Conservation (phyloP, 2,113 vertebrate genomes). For the Tetrao urogallus region DNA sequence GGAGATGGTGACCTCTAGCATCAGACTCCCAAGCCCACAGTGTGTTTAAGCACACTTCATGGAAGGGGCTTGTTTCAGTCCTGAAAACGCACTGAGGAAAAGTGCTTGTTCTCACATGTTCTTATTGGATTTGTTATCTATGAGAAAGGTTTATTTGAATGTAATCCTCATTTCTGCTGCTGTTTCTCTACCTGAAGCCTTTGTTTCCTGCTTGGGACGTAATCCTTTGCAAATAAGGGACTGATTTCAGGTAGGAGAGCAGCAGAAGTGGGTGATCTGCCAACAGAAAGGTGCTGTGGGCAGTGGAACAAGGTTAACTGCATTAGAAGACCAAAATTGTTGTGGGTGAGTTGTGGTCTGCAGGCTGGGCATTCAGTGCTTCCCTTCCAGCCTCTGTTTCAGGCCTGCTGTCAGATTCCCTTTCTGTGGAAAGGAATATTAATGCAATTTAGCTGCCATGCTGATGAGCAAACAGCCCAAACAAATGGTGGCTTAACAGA, state of each 20-base stretch:
- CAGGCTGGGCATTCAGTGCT: rapidly evolving
- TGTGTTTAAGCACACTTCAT: rapidly evolving
- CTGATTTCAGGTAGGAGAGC: background rate
- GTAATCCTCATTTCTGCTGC: background rate
- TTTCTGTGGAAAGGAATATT: background rate
- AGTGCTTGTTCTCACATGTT: background rate
- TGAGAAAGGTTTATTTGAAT: background rate
- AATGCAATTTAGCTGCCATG: background rate
- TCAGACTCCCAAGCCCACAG: background rate
- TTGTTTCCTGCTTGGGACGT: background rate
- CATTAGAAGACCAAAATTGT: background rate
- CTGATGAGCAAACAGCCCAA: background rate
- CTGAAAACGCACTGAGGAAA: background rate
- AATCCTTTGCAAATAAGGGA: background rate
- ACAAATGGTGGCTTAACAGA: background rate
- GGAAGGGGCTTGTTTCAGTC: background rate
- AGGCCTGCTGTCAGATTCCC: background rate
- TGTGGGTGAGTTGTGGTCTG: background rate
- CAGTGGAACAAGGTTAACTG: background rate
- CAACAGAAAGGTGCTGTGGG: background rate
- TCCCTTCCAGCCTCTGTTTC: background rate
- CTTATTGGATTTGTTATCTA: background rate
- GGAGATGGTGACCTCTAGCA: background rate
- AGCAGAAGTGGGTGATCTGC: background rate
- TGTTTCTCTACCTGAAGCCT: background rate